These are phyloP conservation scores for Stichodactyla helianthus DNA, from an alignment of 64 coral and sea anemone genomes.

Conservation along the genomic window DNA sequence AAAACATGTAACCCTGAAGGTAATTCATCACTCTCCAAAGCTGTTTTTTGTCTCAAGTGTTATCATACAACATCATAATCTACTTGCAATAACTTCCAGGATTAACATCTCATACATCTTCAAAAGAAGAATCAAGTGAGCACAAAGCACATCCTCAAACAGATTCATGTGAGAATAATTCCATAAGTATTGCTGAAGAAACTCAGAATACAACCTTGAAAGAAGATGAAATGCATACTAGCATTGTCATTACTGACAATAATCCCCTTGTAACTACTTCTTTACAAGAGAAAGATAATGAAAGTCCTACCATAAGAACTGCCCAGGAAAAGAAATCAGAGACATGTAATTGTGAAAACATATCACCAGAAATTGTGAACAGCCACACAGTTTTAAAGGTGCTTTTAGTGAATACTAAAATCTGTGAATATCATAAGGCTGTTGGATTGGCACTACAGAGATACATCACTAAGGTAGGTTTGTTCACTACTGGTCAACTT, in stretches of 20 bases:
- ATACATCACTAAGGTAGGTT: neutral
- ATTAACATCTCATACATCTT: too few species aligned
- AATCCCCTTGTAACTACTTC: neutral
- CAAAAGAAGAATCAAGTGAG: too few species aligned
- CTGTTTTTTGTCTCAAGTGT: neutral
- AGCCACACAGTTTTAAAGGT: neutral
- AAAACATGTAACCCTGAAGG: constrained; percentile 5
- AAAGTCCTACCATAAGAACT: neutral
- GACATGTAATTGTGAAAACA: neutral
- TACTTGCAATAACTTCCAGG: neutral
- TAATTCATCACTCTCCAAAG: neutral
- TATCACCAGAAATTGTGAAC: neutral
- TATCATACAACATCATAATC: neutral
- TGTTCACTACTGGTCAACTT: neutral
- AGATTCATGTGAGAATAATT: too few species aligned
- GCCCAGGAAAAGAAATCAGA: neutral
- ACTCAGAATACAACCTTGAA: neutral
- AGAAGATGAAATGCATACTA: neutral
- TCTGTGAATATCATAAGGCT: neutral
- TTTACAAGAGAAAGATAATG: neutral
- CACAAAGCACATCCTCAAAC: too few species aligned
- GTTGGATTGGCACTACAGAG: neutral
- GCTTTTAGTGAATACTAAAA: neutral
- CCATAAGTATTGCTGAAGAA: too few species aligned
- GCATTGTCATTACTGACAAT: neutral